Percentiles rank a stretch among this genome's conserved stretches.
phyloP scores from a whole-genome alignment of 2,888 invertebrate species.

The Tiliacea aurago region DNA sequence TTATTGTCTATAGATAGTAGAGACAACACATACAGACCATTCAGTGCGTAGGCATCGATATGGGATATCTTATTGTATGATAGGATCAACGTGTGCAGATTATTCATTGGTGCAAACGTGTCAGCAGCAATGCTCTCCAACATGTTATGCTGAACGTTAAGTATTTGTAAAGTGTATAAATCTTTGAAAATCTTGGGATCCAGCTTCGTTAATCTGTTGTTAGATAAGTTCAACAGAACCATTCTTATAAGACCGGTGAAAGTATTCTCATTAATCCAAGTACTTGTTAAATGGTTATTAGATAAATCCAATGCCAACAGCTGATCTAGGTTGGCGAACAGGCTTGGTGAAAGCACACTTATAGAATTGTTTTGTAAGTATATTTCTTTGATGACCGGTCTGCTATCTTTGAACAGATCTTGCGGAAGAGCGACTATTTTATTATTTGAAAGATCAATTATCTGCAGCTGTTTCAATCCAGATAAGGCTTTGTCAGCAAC shows the following conservation, averaged over 20 bases:
- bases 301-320: conserved; percentile 96
- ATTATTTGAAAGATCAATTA: conserved; percentile 97
- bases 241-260: conserved; percentile 97
- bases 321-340: conserved; percentile 96
- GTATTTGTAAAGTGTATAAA: conserved; percentile 95
- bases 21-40: conserved; percentile 96
- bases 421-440: conserved; percentile 96
- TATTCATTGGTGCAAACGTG: conserved; percentile 97
- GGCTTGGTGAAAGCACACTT: conserved; percentile 95
- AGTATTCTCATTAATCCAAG: conserved; percentile 96
- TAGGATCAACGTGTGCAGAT: conserved; percentile 96
- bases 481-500: conserved; percentile 95
- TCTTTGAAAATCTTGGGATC: conserved; percentile 96
- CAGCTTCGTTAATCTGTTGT: conserved; percentile 95
- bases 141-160: conserved; percentile 96
- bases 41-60: conserved; percentile 96
- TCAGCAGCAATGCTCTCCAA: conserved; percentile 96
- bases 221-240: conserved; percentile 96
- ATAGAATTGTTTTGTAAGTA: conserved; percentile 98
- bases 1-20: conserved; percentile 96
- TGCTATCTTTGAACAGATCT: conserved; percentile 95
- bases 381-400: conserved; percentile 95
- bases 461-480: conserved; percentile 95
- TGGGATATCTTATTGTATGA: conserved; percentile 96
- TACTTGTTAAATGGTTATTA: conserved; percentile 95